A percentile compares a stretch with the other conserved stretches of the same genome.
Evolutionary conservation across 64 coral and sea anemone species (phyloP).

Genomic region (Cladopsammia gracilis): DNA sequence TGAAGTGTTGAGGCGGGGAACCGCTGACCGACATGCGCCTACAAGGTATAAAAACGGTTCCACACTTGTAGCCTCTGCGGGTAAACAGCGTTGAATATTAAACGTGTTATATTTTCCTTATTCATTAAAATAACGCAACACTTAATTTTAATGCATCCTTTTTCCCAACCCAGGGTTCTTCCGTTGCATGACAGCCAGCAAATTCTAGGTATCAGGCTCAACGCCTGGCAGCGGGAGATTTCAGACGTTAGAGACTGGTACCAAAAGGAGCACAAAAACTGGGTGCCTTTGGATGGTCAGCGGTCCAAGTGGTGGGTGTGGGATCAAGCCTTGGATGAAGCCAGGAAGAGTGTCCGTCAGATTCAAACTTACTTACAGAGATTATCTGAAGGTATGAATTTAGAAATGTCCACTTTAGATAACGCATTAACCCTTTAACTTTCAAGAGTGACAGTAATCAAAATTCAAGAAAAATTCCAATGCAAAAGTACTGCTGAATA

Average conservation of each 20-base stretch:
- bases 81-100: too few relatives aligned
- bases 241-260: slow-evolving; percentile 94
- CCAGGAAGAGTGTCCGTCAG: slow-evolving; percentile 82
- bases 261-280: slow-evolving; percentile 85
- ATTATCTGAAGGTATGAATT: slow-evolving; percentile 73
- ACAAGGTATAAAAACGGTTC: slow-evolving; percentile 60
- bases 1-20: slow-evolving; percentile 86
- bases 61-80: too few relatives aligned
- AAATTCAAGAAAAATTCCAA: too few relatives aligned
- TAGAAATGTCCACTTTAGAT: too few relatives aligned
- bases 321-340: slow-evolving; percentile 86
- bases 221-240: slow-evolving; percentile 89
- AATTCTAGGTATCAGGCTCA: slow-evolving; percentile 89
- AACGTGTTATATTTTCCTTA: neutral
- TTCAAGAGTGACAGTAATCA: too few relatives aligned
- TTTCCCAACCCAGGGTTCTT: slow-evolving; percentile 54
- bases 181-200: slow-evolving; percentile 97
- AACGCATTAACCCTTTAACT: too few relatives aligned
- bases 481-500: too few relatives aligned
- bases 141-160: neutral
- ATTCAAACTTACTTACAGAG: slow-evolving; percentile 94
- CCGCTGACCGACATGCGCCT: slow-evolving; percentile 81
- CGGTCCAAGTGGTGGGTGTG: slow-evolving; percentile 99
- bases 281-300: slow-evolving; percentile 83
- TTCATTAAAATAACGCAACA: too few relatives aligned